These are phyloP conservation scores for Cryptus armator DNA, from an alignment of 2,888 invertebrate genomes.

Conservation along the genomic window DNA sequence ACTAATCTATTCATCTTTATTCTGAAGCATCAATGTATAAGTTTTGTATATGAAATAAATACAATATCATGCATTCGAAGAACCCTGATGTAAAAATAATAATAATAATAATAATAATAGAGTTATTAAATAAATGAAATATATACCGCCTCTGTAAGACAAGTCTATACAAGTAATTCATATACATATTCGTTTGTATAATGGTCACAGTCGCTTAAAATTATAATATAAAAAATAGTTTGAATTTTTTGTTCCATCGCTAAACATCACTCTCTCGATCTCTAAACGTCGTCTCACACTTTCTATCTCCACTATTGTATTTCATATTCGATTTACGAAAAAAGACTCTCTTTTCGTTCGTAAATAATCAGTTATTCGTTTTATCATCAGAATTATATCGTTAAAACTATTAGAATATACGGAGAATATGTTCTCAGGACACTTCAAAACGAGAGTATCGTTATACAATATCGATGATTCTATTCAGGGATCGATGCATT, in stretches of 20 bases:
- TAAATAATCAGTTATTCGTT: constrained; percentile 4
- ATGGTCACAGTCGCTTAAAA: constrained; percentile 66
- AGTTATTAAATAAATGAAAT: constrained; percentile 24
- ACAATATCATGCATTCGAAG: constrained; percentile 50
- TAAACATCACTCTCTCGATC: constrained; percentile 33
- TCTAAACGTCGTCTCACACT: constrained; percentile 35
- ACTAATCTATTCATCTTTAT: constrained; percentile 52
- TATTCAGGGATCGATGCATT: constrained; percentile 5
- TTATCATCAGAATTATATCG: constrained; percentile 25
- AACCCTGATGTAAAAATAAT: constrained; percentile 45
- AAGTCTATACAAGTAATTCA: constrained; percentile 64
- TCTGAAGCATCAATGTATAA: constrained; percentile 63
- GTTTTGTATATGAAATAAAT: constrained; percentile 52
- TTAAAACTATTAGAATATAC: constrained; percentile 27
- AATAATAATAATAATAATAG: constrained; percentile 20
- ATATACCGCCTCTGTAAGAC: constrained; percentile 37
- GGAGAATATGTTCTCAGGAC: constrained; percentile 33
- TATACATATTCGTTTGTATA: constrained; percentile 59
- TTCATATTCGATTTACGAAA: constrained; percentile 30
- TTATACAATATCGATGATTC: constrained; percentile 42
- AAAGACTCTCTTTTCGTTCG: constrained; percentile 19
- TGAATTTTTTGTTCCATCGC: constrained; percentile 57
- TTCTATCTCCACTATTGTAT: constrained; percentile 34
- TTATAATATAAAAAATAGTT: constrained; percentile 70
- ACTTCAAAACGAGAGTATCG: constrained; percentile 14